These are phyloP conservation scores for Monodelphis domestica DNA, from an alignment of 2,797 vertebrate genomes.

Conservation along the genomic window DNA sequence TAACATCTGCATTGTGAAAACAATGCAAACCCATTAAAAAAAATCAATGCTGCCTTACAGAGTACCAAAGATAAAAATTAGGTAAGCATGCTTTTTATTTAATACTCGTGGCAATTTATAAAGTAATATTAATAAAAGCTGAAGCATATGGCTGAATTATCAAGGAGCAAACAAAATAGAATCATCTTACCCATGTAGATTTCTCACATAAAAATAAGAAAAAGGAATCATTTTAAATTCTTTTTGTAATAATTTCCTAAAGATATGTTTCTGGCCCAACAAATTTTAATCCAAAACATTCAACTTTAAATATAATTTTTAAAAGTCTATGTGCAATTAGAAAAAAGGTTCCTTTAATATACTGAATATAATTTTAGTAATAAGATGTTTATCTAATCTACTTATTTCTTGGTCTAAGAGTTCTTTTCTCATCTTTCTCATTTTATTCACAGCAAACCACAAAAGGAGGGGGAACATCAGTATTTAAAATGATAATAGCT, in stretches of 20 bases:
- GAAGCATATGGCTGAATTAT: not conserved
- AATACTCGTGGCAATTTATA: not conserved
- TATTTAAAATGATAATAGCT: not conserved
- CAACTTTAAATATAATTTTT: not conserved
- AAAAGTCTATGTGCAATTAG: not conserved
- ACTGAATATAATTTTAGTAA: not conserved
- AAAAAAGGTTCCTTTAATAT: not conserved
- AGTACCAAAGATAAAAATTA: not conserved
- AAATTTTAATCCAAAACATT: not conserved
- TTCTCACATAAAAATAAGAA: not conserved
- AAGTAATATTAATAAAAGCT: not conserved
- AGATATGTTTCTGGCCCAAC: not conserved
- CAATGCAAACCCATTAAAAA: not conserved
- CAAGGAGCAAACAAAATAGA: not conserved
- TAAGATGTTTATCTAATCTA: not conserved
- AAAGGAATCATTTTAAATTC: not conserved
- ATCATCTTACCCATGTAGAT: not conserved
- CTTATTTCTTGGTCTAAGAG: not conserved
- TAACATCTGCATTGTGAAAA: not conserved
- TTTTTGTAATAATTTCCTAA: not conserved
- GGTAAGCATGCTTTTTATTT: not conserved
- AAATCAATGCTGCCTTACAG: not conserved
- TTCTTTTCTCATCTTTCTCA: not conserved
- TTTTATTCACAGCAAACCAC: not conserved
- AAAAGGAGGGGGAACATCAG: not conserved